A percentile compares a stretch with the other conserved stretches of the same genome.
Evolutionary conservation across 2,113 vertebrate species (phyloP).

Genomic region (Entelurus aequoreus): DNA sequence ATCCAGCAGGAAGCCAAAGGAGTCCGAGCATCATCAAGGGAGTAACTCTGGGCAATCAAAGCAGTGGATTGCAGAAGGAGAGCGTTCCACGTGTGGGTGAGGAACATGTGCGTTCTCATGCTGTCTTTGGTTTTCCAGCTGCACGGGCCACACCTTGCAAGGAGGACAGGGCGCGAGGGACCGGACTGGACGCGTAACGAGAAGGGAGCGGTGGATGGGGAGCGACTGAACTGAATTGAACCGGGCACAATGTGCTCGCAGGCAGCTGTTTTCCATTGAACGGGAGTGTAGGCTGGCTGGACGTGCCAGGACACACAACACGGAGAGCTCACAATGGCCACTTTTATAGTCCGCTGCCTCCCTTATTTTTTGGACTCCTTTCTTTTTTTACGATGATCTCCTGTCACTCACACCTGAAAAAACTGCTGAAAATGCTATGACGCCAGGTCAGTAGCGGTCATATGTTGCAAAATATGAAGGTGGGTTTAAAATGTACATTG

Average conservation of each 20-base stretch:
- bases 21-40: conserved; percentile 56
- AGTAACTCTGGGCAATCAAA: conserved; percentile 61
- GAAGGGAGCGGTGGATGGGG: conserved; percentile 58
- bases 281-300: conserved; percentile 52
- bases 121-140: conserved; percentile 72
- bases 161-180: conserved; percentile 61
- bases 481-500: too few species aligned
- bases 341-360: conserved; percentile 15
- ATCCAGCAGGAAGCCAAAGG: conserved; percentile 77
- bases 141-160: conserved; percentile 64
- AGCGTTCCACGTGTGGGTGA: conserved; percentile 68
- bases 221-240: conserved; percentile 54
- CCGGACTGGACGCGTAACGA: conserved; percentile 53
- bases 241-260: conserved; percentile 64
- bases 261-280: conserved; percentile 70
- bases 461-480: too few species aligned
- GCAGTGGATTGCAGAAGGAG: conserved; percentile 44
- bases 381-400: background rate
- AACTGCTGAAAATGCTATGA: too few species aligned
- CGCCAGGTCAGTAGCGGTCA: too few species aligned
- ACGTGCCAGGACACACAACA: conserved; percentile 46
- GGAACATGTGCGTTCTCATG: conserved; percentile 63
- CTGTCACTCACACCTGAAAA: too few species aligned
- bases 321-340: conserved; percentile 39
- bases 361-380: background rate